Evolutionary conservation across 2,888 invertebrate genomes (phyloP).

Genomic region (Drosophila rubida): DNA sequence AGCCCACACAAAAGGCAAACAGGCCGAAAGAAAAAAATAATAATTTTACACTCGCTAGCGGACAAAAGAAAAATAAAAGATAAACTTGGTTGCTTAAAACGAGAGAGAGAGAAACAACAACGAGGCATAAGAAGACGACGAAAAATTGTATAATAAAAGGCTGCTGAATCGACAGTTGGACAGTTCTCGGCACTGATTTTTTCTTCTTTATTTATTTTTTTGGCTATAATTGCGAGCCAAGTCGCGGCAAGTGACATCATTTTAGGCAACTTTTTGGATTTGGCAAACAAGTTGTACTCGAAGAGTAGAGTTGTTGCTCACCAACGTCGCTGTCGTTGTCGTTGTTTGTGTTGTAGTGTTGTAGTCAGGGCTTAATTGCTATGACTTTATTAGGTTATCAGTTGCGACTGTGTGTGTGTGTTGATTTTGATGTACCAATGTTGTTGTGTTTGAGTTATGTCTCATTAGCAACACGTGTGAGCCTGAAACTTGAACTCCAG

Average conservation of each 20-base stretch:
- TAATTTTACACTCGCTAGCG: slow-evolving; percentile 26
- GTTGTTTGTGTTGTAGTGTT: slow-evolving; percentile 30
- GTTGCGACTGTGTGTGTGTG: slow-evolving; percentile 40
- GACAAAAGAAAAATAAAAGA: slow-evolving; percentile 41
- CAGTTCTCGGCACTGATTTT: slow-evolving; percentile 50
- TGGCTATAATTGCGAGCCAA: slow-evolving; percentile 69
- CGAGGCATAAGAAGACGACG: slow-evolving; percentile 28
- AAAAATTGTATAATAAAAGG: slow-evolving; percentile 65
- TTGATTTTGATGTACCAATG: slow-evolving; percentile 47
- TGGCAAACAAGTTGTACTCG: slow-evolving; percentile 72
- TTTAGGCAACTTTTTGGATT: slow-evolving; percentile 67
- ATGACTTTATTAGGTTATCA: slow-evolving; percentile 80
- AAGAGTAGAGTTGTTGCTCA: slow-evolving; percentile 30
- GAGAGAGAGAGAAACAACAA: slow-evolving; percentile 18
- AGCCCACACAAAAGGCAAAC: slow-evolving; percentile 63
- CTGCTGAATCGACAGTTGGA: slow-evolving; percentile 38
- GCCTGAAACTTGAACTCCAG: slow-evolving; percentile 47
- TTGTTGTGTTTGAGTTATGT: slow-evolving; percentile 66
- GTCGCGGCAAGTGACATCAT: slow-evolving; percentile 74
- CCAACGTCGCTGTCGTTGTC: slow-evolving; percentile 15
- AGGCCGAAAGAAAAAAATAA: slow-evolving; percentile 31
- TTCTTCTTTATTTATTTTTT: slow-evolving; percentile 22
- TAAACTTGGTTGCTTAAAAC: slow-evolving; percentile 20
- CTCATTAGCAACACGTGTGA: slow-evolving; percentile 77
- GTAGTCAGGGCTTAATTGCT: slow-evolving; percentile 68